Conservation (phyloP, 2,113 vertebrate species). For the Phocoena phocoena region DNA sequence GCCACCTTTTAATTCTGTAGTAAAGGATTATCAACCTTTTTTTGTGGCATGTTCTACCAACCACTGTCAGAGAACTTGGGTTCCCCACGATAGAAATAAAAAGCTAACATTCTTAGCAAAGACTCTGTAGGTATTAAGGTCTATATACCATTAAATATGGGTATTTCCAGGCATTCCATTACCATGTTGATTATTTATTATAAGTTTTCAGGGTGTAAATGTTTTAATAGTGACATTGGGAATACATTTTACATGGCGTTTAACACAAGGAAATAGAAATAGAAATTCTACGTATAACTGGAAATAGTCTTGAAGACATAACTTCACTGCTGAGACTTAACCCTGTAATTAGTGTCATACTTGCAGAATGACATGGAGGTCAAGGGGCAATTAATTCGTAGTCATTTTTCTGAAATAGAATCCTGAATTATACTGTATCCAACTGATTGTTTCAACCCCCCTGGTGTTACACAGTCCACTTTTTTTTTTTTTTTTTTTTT, state of each 20-base stretch:
- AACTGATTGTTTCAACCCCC: background rate
- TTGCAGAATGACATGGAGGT: background rate
- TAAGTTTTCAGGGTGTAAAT: background rate
- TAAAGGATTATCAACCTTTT: background rate
- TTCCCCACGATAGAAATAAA: background rate
- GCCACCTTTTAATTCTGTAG: background rate
- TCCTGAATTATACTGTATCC: background rate
- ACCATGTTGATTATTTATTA: background rate
- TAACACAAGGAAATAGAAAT: conserved; percentile 12
- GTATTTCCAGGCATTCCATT: background rate
- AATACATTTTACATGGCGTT: background rate
- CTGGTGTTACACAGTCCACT: background rate
- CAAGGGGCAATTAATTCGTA: background rate
- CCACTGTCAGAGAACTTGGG: background rate
- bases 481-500: background rate
- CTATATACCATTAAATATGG: background rate
- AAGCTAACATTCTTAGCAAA: background rate
- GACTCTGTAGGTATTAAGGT: background rate
- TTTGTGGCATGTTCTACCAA: background rate
- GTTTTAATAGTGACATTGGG: background rate
- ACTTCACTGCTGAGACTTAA: background rate
- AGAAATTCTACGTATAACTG: background rate
- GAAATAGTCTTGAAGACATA: background rate
- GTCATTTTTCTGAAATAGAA: conserved; percentile 16
- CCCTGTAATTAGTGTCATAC: background rate